Percentiles rank a stretch among this genome's conserved stretches.
Evolutionary conservation across 1,140 invertebrate genomes (phyloP).

Genomic region (Bombus pyrosoma): DNA sequence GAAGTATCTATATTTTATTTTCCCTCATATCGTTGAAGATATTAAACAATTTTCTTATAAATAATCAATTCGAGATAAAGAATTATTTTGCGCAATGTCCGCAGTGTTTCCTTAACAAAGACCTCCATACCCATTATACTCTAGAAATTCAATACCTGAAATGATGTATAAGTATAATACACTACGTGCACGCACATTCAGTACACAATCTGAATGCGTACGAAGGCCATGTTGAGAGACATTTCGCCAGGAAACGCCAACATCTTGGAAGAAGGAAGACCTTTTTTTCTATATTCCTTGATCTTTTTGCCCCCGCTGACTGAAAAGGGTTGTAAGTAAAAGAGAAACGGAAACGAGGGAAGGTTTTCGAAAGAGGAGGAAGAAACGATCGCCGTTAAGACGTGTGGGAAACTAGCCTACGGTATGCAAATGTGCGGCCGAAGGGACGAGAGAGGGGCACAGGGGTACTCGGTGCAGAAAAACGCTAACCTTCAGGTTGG

Average conservation of each 20-base stretch:
- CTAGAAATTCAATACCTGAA: not conserved
- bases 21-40: not conserved
- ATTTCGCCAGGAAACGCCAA: constrained; percentile 56
- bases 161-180: not conserved
- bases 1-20: too few relatives aligned
- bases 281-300: constrained; percentile 43
- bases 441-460: constrained; percentile 23
- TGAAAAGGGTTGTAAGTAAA: constrained; percentile 64
- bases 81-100: not conserved
- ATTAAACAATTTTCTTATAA: not conserved
- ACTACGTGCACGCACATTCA: not conserved
- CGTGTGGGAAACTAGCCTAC: constrained; percentile 71
- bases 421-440: constrained; percentile 68
- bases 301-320: constrained; percentile 58
- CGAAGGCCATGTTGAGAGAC: constrained; percentile 27
- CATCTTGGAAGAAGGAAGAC: constrained; percentile 58
- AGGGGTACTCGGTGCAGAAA: constrained; percentile 41
- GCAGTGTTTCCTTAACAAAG: not conserved
- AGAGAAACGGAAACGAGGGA: not conserved
- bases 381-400: constrained; percentile 60
- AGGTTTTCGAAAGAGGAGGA: constrained; percentile 32
- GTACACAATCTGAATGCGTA: constrained; percentile 26
- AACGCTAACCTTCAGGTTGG: constrained; percentile 64
- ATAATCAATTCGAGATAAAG: not conserved
- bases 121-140: not conserved